Percentiles rank a stretch among this genome's conserved stretches.
phyloP scores from a whole-genome alignment of 2,888 invertebrate species.

The Carterocephalus palaemon region DNA sequence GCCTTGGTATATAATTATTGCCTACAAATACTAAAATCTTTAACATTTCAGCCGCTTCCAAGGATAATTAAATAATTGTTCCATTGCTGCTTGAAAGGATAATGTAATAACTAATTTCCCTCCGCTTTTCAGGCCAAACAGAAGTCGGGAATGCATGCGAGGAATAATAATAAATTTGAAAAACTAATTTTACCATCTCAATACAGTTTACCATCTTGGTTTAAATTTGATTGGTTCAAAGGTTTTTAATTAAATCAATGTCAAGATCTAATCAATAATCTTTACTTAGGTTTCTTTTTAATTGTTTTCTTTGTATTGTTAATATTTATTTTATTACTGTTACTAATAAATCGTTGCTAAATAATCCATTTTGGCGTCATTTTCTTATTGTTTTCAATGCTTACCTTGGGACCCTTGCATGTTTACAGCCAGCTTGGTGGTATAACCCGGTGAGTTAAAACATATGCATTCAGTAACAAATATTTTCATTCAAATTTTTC shows the following conservation, averaged over 20 bases:
- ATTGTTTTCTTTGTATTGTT: no score
- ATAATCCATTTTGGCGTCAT: constrained; percentile 17
- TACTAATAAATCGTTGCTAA: constrained; percentile 34
- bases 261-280: no score
- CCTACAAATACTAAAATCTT: no score
- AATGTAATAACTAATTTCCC: constrained; percentile 28
- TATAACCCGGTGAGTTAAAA: constrained; percentile 90
- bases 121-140: constrained; percentile 56
- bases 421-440: constrained; percentile 92
- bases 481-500: constrained; percentile 12
- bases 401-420: constrained; percentile 51
- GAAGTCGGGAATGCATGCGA: constrained; percentile 40
- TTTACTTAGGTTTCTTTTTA: neutral
- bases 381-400: constrained; percentile 39
- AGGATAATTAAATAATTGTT: constrained; percentile 14
- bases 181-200: constrained; percentile 38
- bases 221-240: constrained; percentile 47
- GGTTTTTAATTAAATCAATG: constrained; percentile 29
- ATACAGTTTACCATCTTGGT: constrained; percentile 37
- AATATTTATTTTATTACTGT: constrained; percentile 1
- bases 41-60: constrained; percentile 19
- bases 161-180: constrained; percentile 39
- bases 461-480: neutral
- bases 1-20: no score
- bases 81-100: constrained; percentile 13